phyloP scores from a whole-genome alignment of 2,888 invertebrate species.

The Steinernema scapterisci region DNA sequence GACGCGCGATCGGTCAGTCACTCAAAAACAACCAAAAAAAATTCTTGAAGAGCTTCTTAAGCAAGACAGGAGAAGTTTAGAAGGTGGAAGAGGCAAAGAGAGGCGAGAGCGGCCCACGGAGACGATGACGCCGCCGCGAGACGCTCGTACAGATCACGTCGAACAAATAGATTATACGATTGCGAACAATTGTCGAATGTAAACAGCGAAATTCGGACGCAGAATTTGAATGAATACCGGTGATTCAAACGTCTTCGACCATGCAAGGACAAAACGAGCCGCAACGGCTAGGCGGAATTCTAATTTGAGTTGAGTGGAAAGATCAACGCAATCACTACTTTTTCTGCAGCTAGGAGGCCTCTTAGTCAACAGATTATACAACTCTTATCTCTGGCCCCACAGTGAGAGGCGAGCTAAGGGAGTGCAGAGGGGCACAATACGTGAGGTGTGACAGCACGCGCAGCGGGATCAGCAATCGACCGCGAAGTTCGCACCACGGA shows the following conservation, averaged over 20 bases:
- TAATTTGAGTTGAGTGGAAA: not conserved
- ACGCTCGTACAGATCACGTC: slow-evolving; percentile 23
- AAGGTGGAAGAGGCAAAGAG: not conserved
- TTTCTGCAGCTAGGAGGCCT: not conserved
- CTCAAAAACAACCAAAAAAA: slow-evolving; percentile 7
- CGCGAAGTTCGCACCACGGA: slow-evolving; percentile 1
- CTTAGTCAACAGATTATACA: not conserved
- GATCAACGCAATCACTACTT: not conserved
- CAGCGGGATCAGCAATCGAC: not conserved
- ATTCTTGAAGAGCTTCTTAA: not conserved
- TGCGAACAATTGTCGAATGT: not conserved
- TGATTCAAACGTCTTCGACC: slow-evolving; percentile 9
- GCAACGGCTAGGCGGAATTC: not conserved
- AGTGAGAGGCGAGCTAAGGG: not conserved
- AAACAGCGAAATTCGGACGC: slow-evolving; percentile 23
- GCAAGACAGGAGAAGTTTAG: not conserved
- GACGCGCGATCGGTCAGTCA: not conserved
- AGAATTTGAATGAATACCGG: slow-evolving; percentile 22
- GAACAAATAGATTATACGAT: slow-evolving; percentile 27
- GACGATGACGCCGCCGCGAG: not conserved
- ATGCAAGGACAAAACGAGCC: not conserved
- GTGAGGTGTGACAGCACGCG: not conserved
- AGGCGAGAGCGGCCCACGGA: not conserved
- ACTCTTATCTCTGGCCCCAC: slow-evolving; percentile 5
- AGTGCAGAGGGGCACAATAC: not conserved